phyloP scores from a whole-genome alignment of 1,140 invertebrate species.

The Philopotamus ludificatus region DNA sequence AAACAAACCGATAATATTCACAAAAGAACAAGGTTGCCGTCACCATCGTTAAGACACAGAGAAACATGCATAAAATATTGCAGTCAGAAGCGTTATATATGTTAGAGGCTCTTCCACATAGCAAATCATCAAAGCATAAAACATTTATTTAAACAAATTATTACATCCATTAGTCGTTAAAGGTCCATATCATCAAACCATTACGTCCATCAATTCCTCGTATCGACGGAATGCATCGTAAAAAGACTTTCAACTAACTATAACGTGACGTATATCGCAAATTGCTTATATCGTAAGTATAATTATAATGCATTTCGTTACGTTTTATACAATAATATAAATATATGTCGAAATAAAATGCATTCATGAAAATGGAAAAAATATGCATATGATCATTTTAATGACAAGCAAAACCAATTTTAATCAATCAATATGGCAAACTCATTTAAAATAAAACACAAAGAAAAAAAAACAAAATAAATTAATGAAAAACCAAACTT shows the following conservation, averaged over 20 bases:
- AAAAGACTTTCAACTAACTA: too few relatives aligned
- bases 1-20: too few relatives aligned
- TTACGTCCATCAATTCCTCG: background rate
- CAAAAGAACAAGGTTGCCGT: too few relatives aligned
- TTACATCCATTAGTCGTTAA: background rate
- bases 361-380: background rate
- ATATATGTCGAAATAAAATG: constrained; percentile 1
- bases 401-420: constrained; percentile 1
- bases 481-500: constrained; percentile 29
- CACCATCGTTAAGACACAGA: background rate
- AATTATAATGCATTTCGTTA: too few relatives aligned
- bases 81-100: background rate
- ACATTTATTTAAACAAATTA: too few relatives aligned
- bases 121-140: constrained; percentile 10
- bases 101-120: background rate
- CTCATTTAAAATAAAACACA: constrained; percentile 10
- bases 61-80: constrained; percentile 1
- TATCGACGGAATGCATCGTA: too few relatives aligned
- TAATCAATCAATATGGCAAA: constrained; percentile 17
- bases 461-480: constrained; percentile 17
- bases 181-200: background rate
- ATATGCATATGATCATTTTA: background rate
- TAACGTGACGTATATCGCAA: too few relatives aligned
- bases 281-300: too few relatives aligned
- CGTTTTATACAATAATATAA: background rate